Percentiles rank a stretch among this genome's conserved stretches.
Evolutionary conservation across 2,113 vertebrate species (phyloP).

Genomic region (Macroglossus sobrinus): DNA sequence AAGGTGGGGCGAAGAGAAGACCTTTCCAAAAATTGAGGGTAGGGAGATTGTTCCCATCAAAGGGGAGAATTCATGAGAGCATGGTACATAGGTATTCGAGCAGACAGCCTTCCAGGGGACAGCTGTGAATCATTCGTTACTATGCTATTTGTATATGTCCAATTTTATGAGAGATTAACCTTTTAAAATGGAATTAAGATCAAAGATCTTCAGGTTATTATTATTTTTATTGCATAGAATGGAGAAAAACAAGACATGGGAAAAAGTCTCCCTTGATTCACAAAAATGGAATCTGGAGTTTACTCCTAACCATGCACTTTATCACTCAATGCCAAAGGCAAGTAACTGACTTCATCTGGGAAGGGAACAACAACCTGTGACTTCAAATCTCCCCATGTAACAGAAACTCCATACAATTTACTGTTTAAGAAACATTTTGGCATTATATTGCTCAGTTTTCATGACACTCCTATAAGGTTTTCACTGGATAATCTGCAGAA

Average conservation of each 20-base stretch:
- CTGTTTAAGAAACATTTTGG: background rate
- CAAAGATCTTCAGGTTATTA: background rate
- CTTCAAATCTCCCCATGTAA: background rate
- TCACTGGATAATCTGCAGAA: background rate
- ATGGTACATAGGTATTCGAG: fast-evolving
- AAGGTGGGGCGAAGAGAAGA: background rate
- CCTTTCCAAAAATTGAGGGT: fast-evolving
- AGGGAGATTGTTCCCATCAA: background rate
- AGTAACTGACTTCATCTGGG: background rate
- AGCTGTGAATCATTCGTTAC: background rate
- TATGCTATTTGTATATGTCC: background rate
- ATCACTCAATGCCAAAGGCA: background rate
- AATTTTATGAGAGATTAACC: background rate
- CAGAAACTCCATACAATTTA: background rate
- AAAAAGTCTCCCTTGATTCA: background rate
- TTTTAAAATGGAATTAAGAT: background rate
- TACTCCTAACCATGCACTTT: background rate
- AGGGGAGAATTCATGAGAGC: background rate
- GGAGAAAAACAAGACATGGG: background rate
- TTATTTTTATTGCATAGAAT: background rate
- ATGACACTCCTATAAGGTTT: background rate
- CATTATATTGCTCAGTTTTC: background rate
- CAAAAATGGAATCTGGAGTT: background rate
- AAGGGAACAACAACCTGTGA: background rate
- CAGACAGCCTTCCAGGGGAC: fast-evolving